Evolutionary conservation across 2,888 invertebrate species (phyloP).

Genomic region (Orthosia cruda): DNA sequence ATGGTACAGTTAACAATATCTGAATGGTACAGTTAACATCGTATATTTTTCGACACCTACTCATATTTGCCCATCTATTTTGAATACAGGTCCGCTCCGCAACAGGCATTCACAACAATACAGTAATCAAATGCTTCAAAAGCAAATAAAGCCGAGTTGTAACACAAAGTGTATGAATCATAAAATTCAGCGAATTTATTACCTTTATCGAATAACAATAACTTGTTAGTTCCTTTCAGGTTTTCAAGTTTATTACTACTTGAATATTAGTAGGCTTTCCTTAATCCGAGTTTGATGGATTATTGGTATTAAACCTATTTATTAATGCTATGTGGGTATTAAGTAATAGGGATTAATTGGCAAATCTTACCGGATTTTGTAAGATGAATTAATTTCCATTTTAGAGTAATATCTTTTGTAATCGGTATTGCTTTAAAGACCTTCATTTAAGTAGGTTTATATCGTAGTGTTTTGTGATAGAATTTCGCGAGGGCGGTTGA

Average conservation of each 20-base stretch:
- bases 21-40: too few relatives aligned
- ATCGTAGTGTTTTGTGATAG: neutral
- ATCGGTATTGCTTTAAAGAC: neutral
- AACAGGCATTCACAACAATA: slow-evolving; percentile 43
- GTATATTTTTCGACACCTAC: neutral
- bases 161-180: slow-evolving; percentile 31
- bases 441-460: neutral
- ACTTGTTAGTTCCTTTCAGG: slow-evolving; percentile 42
- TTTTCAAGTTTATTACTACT: slow-evolving; percentile 45
- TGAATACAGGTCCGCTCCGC: neutral
- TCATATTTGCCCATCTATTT: slow-evolving; percentile 7
- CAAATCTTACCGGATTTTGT: slow-evolving; percentile 14
- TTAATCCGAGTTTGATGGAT: slow-evolving; percentile 29
- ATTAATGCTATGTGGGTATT: slow-evolving; percentile 33
- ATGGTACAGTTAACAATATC: neutral
- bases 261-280: slow-evolving; percentile 22
- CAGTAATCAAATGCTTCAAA: slow-evolving; percentile 48
- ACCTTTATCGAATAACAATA: slow-evolving; percentile 36
- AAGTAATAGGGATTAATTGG: slow-evolving; percentile 37
- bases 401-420: slow-evolving; percentile 1
- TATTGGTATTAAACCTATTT: slow-evolving; percentile 41
- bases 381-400: slow-evolving; percentile 26
- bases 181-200: slow-evolving; percentile 49
- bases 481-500: fast-evolving
- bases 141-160: slow-evolving; percentile 26